phyloP scores from a whole-genome alignment of 2,113 vertebrate genomes.

The Microcebus ravelobensis region DNA sequence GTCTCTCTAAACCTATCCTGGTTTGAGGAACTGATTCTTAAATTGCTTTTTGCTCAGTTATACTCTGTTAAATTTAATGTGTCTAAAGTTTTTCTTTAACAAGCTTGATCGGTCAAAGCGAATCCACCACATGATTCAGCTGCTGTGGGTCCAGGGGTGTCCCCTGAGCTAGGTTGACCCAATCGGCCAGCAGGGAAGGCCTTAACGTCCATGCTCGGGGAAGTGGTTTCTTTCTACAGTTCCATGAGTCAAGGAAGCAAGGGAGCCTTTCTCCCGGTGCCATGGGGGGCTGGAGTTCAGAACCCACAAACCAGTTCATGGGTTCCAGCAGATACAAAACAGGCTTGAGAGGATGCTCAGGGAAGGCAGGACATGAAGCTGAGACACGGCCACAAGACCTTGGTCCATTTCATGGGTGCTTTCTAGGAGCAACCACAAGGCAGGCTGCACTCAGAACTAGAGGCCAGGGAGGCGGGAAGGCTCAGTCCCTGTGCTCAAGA shows the following conservation, averaged over 20 bases:
- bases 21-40: no score
- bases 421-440: neutral
- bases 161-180: neutral
- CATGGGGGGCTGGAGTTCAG: neutral
- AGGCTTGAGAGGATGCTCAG: neutral
- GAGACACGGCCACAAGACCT: neutral
- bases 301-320: neutral
- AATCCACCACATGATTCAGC: no score
- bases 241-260: neutral
- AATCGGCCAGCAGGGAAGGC: neutral
- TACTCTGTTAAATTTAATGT: no score
- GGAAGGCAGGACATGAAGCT: neutral
- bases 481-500: neutral
- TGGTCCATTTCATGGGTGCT: neutral
- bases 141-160: neutral
- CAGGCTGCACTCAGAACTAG: neutral
- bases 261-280: neutral
- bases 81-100: no score
- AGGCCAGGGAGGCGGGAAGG: neutral
- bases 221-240: neutral
- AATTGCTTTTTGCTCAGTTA: no score
- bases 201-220: neutral
- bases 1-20: no score
- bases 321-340: neutral
- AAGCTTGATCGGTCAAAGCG: neutral